Evolutionary conservation across 2,113 vertebrate species (phyloP).

Genomic region (Grus americana): DNA sequence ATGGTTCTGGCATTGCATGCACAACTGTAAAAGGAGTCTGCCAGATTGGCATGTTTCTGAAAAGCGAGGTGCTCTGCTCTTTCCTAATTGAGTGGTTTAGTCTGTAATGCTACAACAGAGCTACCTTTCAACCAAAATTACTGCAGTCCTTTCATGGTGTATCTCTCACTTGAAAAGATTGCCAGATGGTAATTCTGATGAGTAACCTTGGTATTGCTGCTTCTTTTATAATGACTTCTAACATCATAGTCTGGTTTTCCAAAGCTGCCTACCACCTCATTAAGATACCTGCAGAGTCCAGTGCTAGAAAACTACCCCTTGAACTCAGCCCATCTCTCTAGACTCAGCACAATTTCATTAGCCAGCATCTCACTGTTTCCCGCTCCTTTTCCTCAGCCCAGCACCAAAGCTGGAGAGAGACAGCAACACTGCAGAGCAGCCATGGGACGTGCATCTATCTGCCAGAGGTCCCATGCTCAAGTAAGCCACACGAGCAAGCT

Average conservation of each 20-base stretch:
- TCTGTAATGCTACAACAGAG: neutral
- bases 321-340: neutral
- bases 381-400: neutral
- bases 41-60: neutral
- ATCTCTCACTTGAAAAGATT: neutral
- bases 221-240: neutral
- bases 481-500: neutral
- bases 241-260: neutral
- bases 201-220: neutral
- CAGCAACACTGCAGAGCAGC: neutral
- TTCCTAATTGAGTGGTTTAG: neutral
- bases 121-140: neutral
- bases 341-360: neutral
- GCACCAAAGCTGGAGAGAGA: neutral
- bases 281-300: neutral
- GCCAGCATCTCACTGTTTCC: neutral
- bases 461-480: neutral
- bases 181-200: neutral
- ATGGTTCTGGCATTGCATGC: neutral
- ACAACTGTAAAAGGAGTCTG: neutral
- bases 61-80: neutral
- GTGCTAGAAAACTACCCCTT: neutral
- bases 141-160: neutral
- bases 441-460: accelerated
- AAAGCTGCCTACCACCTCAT: neutral